Base-by-base conservation (phyloP, 2,797 vertebrate species). In the Cetoscarus ocellatus region DNA sequence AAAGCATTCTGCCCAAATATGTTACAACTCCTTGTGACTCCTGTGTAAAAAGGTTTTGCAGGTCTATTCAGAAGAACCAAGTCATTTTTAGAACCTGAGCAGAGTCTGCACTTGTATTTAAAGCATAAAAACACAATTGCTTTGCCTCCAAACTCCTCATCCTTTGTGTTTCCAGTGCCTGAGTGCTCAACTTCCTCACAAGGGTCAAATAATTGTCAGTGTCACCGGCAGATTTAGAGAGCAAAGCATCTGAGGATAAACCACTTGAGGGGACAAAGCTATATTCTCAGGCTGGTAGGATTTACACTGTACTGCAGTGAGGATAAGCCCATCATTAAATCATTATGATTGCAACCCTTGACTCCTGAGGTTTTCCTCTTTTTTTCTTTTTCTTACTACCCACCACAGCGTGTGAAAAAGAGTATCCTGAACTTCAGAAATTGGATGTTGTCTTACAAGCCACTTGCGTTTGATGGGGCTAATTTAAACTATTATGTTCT, bases 401-500 rank as follows among this genome's bases (percentile, higher is more conserved):
- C 78, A 75, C 84, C 77, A 45, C 83, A 80, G 79, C 66, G 57
- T 85, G 75, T 87, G 82, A 86, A 87, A 27, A 78, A 70, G 38
- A 76, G 65, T 67, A 58, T 75, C 63, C 64, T 75, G 74, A 81
- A 85, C 75, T 79, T 87, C 34, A 72, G 75, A 87, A 91, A 85
- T 50, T 64, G 84, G 63, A 90, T 78, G 86, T 83, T 86, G 82
- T 88, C 84, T 83, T 82, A 85, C 79, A 83, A 83, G 73, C 87
- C 85, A 90, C 87, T 91, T 85, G 73, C 82, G 68, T 92, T 90
- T 86, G 86, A 90, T 86, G 88, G 85, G 69, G 63, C 83, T 90
- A 90, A 94, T 94, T 95, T 91, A 92, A 93, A 93, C 91, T 92
- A 92, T 92, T 92, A 93, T 91, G 92, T 86, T 91, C 89, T 91